These are phyloP conservation scores for Poecilobothrus nobilitatus DNA, from an alignment of 2,888 invertebrate species.

Conservation along the genomic window DNA sequence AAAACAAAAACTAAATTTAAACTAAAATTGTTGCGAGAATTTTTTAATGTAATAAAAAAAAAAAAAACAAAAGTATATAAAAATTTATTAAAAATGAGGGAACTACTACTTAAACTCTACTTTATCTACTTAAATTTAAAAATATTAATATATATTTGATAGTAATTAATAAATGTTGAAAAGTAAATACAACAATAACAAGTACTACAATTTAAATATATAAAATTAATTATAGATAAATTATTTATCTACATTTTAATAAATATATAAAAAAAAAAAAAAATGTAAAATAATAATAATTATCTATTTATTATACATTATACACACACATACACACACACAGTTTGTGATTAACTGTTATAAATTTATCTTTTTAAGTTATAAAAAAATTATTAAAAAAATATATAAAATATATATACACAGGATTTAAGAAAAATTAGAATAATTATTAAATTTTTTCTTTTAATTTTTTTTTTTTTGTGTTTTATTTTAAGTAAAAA, in stretches of 20 bases:
- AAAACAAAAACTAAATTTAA: neutral
- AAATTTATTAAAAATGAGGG: neutral
- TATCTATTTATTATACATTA: too few relatives aligned
- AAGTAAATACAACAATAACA: neutral
- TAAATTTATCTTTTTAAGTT: neutral
- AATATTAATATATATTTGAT: neutral
- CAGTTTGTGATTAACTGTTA: constrained; percentile 3
- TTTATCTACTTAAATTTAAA: neutral
- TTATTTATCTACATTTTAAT: neutral
- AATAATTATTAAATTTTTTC: too few relatives aligned
- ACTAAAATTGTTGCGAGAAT: neutral
- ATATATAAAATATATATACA: too few relatives aligned
- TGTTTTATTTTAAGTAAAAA: too few relatives aligned
- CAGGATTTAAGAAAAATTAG: too few relatives aligned
- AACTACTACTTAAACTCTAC: neutral
- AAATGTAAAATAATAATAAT: neutral
- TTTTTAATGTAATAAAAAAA: neutral
- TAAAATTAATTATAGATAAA: constrained; percentile 1
- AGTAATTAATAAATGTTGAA: neutral
- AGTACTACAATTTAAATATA: neutral
- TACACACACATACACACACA: too few relatives aligned
- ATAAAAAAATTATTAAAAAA: too few relatives aligned
- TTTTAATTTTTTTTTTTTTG: too few relatives aligned
- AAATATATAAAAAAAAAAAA: neutral
- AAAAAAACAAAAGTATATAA: neutral